Evolutionary conservation across 2,888 invertebrate genomes (phyloP).

Genomic region (Diaprepes abbreviatus): DNA sequence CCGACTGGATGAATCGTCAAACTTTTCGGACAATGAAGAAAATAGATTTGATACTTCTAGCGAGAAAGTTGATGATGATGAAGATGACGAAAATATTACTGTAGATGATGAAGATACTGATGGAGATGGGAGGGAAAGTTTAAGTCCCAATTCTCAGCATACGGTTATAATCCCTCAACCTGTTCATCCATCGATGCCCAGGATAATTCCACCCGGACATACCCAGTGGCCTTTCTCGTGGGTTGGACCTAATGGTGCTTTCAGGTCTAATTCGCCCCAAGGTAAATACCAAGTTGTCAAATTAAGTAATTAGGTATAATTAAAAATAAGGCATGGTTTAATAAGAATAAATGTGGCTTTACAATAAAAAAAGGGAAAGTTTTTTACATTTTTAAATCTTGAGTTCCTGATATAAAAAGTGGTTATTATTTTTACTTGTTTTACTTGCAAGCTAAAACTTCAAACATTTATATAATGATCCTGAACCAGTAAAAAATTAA

Average conservation of each 20-base stretch:
- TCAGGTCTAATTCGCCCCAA: slow-evolving; percentile 73
- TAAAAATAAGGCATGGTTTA: too few relatives aligned
- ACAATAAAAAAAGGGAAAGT: too few relatives aligned
- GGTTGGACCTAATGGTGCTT: slow-evolving; percentile 74
- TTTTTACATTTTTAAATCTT: too few relatives aligned
- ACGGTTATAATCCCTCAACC: slow-evolving; percentile 79
- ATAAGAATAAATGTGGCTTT: too few relatives aligned
- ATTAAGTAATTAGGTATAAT: not conserved
- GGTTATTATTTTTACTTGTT: too few relatives aligned
- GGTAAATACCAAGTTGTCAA: slow-evolving; percentile 66
- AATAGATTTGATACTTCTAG: slow-evolving; percentile 54
- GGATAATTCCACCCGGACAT: slow-evolving; percentile 69
- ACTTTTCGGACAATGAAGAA: slow-evolving; percentile 53
- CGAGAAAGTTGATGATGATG: slow-evolving; percentile 67
- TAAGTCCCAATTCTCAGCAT: slow-evolving; percentile 70
- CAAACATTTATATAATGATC: too few relatives aligned
- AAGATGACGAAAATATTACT: slow-evolving; percentile 66
- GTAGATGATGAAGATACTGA: slow-evolving; percentile 66
- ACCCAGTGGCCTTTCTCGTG: slow-evolving; percentile 77
- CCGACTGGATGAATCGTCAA: slow-evolving; percentile 51
- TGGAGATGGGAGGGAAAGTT: slow-evolving; percentile 66
- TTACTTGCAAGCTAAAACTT: too few relatives aligned
- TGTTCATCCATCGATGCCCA: slow-evolving; percentile 73
- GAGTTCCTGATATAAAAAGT: too few relatives aligned
- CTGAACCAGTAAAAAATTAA: too few relatives aligned